Base-by-base conservation (phyloP, 2,113 vertebrate genomes). In the Fukomys damarensis region DNA sequence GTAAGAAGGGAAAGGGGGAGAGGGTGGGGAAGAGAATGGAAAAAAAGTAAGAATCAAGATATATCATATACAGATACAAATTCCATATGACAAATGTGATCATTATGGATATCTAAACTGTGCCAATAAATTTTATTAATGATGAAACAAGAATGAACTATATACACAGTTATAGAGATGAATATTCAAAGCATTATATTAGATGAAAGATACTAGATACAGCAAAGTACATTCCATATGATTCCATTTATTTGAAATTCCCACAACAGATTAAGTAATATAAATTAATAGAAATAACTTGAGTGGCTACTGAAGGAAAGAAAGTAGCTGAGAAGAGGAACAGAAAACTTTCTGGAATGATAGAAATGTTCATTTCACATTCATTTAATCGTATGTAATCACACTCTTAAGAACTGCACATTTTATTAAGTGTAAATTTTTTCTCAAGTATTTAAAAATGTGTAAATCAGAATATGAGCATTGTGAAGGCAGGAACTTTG, bases 161-260 rank as follows among this genome's bases (percentile, higher is more conserved):
- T 86, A 65, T 76, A 26, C 8, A 49, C 35, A 87, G 59, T 43
- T 90, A 72, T 28, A 79, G 85, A 9, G 43, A 87, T 77, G 58
- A 91, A 74, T 91, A n/a, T 38, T 3, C 41, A 86, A 90, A 70
- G n/a, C 14, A 24, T 41, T 70, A 79, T 85, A 52, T 35, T 77
- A 3, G 70, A 16, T 77, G 59, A 79, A 59, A 59, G 41, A 61
- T 59, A 46, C 63, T 85, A 86, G 49, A 61, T 32, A 86, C 7
- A 84, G 83, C 68, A 54, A 14, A 72, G 11, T 86, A 26, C 56
- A 74, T 76, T 46, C 58, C 77, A 30, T 63, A 76, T 58, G 52
- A 83, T 88, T 43, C 63, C 11, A 84, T 74, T 94, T 94, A 96
- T 61, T 59, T 46, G 52, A 92, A 88, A 49, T 84, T 93, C 68